Base-by-base conservation (phyloP, 2,797 vertebrate species). In the Thalassophryne amazonica region DNA sequence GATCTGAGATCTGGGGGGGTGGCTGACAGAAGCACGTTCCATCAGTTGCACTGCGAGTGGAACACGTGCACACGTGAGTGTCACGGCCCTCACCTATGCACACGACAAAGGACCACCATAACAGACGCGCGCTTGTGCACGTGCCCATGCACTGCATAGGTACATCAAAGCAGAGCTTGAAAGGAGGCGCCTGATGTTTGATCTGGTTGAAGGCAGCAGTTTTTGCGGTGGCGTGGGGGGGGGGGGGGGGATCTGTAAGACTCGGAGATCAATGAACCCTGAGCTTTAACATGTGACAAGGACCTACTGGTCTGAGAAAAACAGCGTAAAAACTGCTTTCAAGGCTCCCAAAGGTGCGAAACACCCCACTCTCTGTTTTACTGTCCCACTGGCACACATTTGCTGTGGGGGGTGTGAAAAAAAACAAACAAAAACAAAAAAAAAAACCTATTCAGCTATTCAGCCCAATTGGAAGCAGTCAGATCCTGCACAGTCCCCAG, bases 261-360 rank as follows among this genome's bases (percentile, higher is more conserved):
- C 53, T 52, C 37, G 18, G 50, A 73, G 74, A 80, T 84, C 80
- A 80, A 80, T 81, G 63, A 75, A 73, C 78, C 62, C 71, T 54
- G 54, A 59, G 72, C 59, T 83, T 78, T 58, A 75, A 61, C 66
- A 54, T 50, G 73, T 77, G 75, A 80, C 60, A 56, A 76, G 42
- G 56, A 71, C 72, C 63, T 46, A 40, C 52, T 43, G 55, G 48
- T 65, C 64, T 47, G 42, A 51, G 45, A 49, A 59, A 61, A 65
- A 18, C 77, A 60, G 77, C 58, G n/a, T 81, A 86, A 80, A 79
- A 78, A 53, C 75, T 49, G 52, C 66, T 42, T 54, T 72, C 40
- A 61, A 65, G 69, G 56, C 50, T 68, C 50, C 39, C 15, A 52
- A 25, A 69, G 65, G 81, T 76, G 84, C 67, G 68, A 88, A 86